Percentiles rank a stretch among this genome's conserved stretches.
These are phyloP conservation scores for Bombus difficillimus DNA, from an alignment of 1,140 invertebrate species.

Conservation along the genomic window DNA sequence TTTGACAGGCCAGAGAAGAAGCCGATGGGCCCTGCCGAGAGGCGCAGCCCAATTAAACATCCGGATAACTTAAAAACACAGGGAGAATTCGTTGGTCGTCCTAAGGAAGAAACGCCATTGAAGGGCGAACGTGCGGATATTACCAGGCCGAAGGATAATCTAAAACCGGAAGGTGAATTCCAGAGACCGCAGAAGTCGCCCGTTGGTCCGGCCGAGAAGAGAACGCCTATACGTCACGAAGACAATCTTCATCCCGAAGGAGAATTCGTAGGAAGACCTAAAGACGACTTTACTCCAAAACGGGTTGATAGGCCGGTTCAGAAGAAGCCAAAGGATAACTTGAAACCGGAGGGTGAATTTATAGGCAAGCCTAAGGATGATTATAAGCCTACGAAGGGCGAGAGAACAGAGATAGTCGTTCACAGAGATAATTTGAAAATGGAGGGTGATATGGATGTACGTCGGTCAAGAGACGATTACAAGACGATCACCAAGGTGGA, in stretches of 20 bases:
- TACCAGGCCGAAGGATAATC: slow-evolving; percentile 77
- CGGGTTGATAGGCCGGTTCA: too few relatives aligned
- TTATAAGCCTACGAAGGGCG: slow-evolving; percentile 65
- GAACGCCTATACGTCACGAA: slow-evolving; percentile 75
- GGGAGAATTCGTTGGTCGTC: slow-evolving; percentile 82
- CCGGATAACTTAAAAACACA: slow-evolving; percentile 79
- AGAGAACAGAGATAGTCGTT: slow-evolving; percentile 77
- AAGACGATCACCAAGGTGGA: slow-evolving; percentile 80
- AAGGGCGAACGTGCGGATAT: slow-evolving; percentile 70
- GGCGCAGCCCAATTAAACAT: slow-evolving; percentile 73
- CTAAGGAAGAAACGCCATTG: slow-evolving; percentile 65
- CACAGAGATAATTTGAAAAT: slow-evolving; percentile 85
- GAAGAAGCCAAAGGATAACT: slow-evolving; percentile 84
- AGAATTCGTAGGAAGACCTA: slow-evolving; percentile 82
- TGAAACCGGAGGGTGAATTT: slow-evolving; percentile 87
- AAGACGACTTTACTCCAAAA: slow-evolving; percentile 81
- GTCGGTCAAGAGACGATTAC: slow-evolving; percentile 82
- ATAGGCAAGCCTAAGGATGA: slow-evolving; percentile 73
- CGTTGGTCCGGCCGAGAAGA: slow-evolving; percentile 75
- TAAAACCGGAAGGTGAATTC: slow-evolving; percentile 85
- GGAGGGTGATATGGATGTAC: slow-evolving; percentile 84
- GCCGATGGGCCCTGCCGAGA: slow-evolving; percentile 80
- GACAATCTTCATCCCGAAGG: slow-evolving; percentile 82
- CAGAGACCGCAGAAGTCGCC: slow-evolving; percentile 70
- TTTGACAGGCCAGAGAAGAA: slow-evolving; percentile 82